phyloP scores from a whole-genome alignment of 2,888 invertebrate species.

The Erebia ligea region DNA sequence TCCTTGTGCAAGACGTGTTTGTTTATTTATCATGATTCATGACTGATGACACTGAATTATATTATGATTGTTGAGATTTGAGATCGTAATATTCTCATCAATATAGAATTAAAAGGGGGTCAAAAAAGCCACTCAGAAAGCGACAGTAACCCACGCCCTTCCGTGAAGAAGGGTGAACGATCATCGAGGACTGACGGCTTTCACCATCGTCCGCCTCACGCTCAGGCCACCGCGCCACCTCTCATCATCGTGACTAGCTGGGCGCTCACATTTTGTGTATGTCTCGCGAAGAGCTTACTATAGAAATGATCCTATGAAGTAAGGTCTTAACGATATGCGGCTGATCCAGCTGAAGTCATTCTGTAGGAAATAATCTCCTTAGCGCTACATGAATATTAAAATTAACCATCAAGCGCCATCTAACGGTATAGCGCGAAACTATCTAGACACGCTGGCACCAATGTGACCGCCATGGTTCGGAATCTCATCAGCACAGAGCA shows the following conservation, averaged over 20 bases:
- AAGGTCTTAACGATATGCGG: conserved; percentile 44
- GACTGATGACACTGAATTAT: no score
- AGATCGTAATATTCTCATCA: no score
- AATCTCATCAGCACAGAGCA: background rate
- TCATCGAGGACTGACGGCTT: conserved; percentile 51
- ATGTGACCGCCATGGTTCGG: no score
- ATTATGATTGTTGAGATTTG: no score
- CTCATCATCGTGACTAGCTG: conserved; percentile 50
- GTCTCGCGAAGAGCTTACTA: conserved; percentile 55
- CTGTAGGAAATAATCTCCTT: background rate
- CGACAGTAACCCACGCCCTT: conserved; percentile 48
- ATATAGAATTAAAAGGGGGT: background rate
- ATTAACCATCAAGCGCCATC: background rate
- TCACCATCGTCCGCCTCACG: conserved; percentile 50
- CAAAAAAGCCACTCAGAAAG: conserved; percentile 48
- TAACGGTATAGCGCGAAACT: background rate
- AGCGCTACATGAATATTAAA: background rate
- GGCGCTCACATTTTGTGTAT: conserved; percentile 48
- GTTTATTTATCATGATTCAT: no score
- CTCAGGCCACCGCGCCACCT: conserved; percentile 49
- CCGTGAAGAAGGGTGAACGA: conserved; percentile 46
- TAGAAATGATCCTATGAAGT: conserved; percentile 54
- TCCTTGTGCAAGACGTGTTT: no score
- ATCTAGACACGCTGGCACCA: background rate
- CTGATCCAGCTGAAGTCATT: background rate